A percentile compares a stretch with the other conserved stretches of the same genome.
These are phyloP conservation scores for Todiramphus saurophagus DNA, from an alignment of 2,113 vertebrate genomes.

Conservation along the genomic window DNA sequence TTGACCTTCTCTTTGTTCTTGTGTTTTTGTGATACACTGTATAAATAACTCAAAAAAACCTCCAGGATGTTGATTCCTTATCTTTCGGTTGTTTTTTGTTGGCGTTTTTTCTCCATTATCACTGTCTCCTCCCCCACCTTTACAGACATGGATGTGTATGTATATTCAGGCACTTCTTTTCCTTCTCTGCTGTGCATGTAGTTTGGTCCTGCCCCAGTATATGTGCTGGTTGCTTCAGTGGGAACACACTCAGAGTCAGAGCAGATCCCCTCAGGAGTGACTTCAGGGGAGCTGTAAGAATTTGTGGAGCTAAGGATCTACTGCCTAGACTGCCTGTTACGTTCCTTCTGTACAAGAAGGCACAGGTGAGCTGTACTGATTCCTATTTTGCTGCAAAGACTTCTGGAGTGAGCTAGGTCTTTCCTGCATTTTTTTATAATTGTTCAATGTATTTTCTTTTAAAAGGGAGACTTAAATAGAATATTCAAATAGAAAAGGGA, in stretches of 20 bases:
- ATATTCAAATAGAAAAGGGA: neutral
- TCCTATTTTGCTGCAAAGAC: neutral
- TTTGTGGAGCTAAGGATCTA: neutral
- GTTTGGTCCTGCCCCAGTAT: neutral
- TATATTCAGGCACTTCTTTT: neutral
- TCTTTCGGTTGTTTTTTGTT: neutral
- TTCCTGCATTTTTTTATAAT: neutral
- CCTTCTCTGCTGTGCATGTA: neutral
- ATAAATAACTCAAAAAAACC: neutral
- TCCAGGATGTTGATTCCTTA: neutral
- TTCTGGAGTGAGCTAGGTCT: neutral
- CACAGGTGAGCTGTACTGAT: neutral
- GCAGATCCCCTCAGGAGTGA: neutral
- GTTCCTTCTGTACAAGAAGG: neutral
- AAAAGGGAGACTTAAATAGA: neutral
- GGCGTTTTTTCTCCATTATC: neutral
- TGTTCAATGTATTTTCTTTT: neutral
- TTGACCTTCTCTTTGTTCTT: neutral
- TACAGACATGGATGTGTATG: neutral
- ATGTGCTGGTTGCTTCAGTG: neutral
- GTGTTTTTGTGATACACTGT: neutral
- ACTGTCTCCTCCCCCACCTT: neutral
- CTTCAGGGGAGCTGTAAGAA: neutral
- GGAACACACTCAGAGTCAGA: neutral
- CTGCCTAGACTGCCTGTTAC: neutral